These are phyloP conservation scores for Cotesia chilonis DNA, from an alignment of 1,140 invertebrate genomes.

Conservation along the genomic window DNA sequence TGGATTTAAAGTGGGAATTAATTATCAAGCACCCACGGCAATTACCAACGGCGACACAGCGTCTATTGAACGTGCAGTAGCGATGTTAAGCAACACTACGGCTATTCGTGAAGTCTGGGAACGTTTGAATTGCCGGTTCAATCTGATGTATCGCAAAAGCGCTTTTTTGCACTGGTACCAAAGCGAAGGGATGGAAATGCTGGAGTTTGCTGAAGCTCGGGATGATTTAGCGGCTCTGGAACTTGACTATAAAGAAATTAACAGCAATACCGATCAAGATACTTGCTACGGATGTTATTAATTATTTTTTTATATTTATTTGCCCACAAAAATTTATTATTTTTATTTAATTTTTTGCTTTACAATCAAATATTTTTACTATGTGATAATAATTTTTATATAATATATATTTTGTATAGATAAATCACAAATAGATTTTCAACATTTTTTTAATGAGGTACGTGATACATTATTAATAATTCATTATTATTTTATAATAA, in stretches of 20 bases:
- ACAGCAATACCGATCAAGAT: slow-evolving; percentile 24
- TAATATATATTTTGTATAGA: too few species aligned
- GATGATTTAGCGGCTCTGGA: slow-evolving; percentile 35
- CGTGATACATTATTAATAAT: too few species aligned
- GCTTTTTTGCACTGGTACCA: slow-evolving; percentile 86
- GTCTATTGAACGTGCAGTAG: slow-evolving; percentile 77
- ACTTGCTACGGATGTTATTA: background rate
- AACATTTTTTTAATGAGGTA: too few species aligned
- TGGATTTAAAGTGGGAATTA: slow-evolving; percentile 76
- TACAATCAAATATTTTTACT: too few species aligned
- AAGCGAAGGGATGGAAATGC: slow-evolving; percentile 33
- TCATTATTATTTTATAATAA: too few species aligned
- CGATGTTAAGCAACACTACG: slow-evolving; percentile 84
- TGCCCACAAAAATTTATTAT: too few species aligned
- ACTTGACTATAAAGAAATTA: slow-evolving; percentile 32
- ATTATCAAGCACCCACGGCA: slow-evolving; percentile 83
- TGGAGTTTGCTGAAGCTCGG: slow-evolving; percentile 33
- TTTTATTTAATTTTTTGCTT: too few species aligned
- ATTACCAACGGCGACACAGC: slow-evolving; percentile 84
- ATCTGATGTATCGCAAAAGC: slow-evolving; percentile 84
- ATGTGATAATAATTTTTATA: too few species aligned
- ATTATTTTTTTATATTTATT: too few species aligned
- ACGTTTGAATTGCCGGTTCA: slow-evolving; percentile 83
- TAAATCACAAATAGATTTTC: too few species aligned
- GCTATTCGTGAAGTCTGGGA: slow-evolving; percentile 83